Evolutionary conservation across 1,140 invertebrate genomes (phyloP), one percentile per base, ranked within the genome.

Genomic region (Ceratina japonica): DNA sequence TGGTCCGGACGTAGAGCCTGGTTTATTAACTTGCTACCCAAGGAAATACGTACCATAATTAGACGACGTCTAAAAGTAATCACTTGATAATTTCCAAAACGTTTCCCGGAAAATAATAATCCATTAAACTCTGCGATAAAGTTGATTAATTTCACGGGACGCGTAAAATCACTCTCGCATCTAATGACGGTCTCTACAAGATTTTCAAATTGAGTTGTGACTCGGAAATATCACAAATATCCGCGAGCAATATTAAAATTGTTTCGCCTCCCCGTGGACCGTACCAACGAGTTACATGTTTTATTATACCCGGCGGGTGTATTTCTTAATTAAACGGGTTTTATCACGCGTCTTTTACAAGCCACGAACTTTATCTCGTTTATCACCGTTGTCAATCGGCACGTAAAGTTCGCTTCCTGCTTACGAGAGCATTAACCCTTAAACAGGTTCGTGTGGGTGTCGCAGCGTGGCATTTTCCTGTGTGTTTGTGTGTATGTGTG

Each of bases 391-490:
- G 37, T 22, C 59, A 52, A 73, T 63, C 44, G 52, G 18, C 59
- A 27, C 71, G 71, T 63, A 8, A 73, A 63, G 70, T 61, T 72
- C 69, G 18, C 20, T 72, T 72, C 59, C 59, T 61, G 71, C 24
- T 52, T n/a, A 49, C 24, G n/a, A 31, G 49, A 74, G n/a, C 72
- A 62, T 74, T 74, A 74, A 74, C 61, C 49, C 49, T 74, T 65
- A 3, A 20, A 31, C 51, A 31, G 27, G 24, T 3, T n/a, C 37
- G 37, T 44, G 37, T 44, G 37, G 37, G 37, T 44, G 10, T 44
- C 37, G 5, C 37, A 44, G 37, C 5, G 37, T 44, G 37, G 27
- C 27, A 31, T 31, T 31, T 31, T 4, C 27, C 1, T 7, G 37
- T 7, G 10, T 7, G 37, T n/a, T n/a, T n/a, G 18, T n/a, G 18